Conservation (phyloP, 92 coral and sea anemone genomes). For the Porites lobata region DNA sequence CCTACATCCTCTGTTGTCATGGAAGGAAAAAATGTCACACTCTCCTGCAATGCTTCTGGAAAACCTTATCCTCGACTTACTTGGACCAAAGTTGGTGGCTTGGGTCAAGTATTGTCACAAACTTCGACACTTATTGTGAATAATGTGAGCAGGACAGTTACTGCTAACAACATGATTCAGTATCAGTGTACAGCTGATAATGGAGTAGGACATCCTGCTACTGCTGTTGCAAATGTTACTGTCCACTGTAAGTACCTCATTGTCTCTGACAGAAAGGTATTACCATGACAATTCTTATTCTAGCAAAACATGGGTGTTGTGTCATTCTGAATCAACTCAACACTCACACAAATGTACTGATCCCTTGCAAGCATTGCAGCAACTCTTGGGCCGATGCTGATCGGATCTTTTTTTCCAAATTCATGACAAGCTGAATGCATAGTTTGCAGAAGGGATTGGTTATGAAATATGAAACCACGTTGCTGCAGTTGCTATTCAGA, state of each 20-base stretch:
- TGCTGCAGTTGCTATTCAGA: too few relatives aligned
- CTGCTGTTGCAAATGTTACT: conserved; percentile 9
- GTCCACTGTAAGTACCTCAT: conserved; percentile 30
- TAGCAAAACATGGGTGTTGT: too few relatives aligned
- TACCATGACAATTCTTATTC: too few relatives aligned
- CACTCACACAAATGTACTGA: too few relatives aligned
- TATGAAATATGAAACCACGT: too few relatives aligned
- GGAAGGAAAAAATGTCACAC: conserved; percentile 28
- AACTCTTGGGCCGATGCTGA: too few relatives aligned
- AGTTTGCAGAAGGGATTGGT: too few relatives aligned
- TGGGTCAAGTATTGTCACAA: neutral
- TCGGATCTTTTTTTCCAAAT: too few relatives aligned
- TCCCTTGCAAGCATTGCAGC: too few relatives aligned
- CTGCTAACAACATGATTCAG: conserved; percentile 22
- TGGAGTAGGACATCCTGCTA: conserved; percentile 30
- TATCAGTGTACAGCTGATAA: conserved; percentile 43
- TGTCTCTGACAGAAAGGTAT: too few relatives aligned
- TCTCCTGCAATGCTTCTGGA: conserved; percentile 35
- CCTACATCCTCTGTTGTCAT: neutral
- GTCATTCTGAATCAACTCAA: too few relatives aligned
- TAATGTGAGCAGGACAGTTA: conserved; percentile 10
- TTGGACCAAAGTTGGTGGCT: conserved; percentile 17
- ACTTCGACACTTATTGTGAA: neutral
- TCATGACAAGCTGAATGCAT: too few relatives aligned
- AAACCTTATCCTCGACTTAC: conserved; percentile 24